Evolutionary conservation across 37 sponge, comb jelly and placozoan species (phyloP).

Genomic region (Cliona cf. orientalis): DNA sequence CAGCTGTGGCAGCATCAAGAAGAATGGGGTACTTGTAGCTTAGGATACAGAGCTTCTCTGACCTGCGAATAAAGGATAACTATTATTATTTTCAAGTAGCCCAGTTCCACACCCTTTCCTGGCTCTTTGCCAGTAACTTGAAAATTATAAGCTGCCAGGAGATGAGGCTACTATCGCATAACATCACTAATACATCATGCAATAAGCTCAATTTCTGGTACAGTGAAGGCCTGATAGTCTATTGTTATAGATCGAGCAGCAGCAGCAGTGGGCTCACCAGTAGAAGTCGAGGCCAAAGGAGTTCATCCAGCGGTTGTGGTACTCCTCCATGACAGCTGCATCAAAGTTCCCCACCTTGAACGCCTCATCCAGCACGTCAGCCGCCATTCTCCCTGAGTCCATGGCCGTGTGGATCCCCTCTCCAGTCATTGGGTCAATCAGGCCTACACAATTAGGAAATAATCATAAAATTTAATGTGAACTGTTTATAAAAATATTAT

Average conservation of each 20-base stretch:
- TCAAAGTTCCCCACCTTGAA: constrained; percentile 72
- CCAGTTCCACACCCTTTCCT: background rate
- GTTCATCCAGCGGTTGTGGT: constrained; percentile 72
- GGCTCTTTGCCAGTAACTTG: background rate
- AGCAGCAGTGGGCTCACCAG: constrained; percentile 35
- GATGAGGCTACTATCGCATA: background rate
- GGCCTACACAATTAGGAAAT: constrained; percentile 10
- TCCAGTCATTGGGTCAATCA: constrained; percentile 74
- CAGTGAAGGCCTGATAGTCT: background rate
- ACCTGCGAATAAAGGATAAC: background rate
- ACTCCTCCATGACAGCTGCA: constrained; percentile 57
- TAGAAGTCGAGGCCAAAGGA: constrained; percentile 61
- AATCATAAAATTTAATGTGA: too few relatives aligned
- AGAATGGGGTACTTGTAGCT: constrained; percentile 45
- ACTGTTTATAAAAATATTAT: background rate
- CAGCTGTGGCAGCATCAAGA: constrained; percentile 38
- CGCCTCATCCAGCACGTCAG: constrained; percentile 56
- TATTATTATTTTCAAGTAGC: too few relatives aligned
- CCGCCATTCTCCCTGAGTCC: constrained; percentile 58
- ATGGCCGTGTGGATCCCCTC: constrained; percentile 71
- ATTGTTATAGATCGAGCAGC: background rate
- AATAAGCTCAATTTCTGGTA: background rate
- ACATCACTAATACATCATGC: background rate
- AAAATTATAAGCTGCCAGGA: too few relatives aligned
- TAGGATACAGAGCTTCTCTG: background rate